Evolutionary conservation across 2,888 invertebrate species (phyloP), one percentile per base, ranked within the genome.

Genomic region (Drosophila mercatorum): DNA sequence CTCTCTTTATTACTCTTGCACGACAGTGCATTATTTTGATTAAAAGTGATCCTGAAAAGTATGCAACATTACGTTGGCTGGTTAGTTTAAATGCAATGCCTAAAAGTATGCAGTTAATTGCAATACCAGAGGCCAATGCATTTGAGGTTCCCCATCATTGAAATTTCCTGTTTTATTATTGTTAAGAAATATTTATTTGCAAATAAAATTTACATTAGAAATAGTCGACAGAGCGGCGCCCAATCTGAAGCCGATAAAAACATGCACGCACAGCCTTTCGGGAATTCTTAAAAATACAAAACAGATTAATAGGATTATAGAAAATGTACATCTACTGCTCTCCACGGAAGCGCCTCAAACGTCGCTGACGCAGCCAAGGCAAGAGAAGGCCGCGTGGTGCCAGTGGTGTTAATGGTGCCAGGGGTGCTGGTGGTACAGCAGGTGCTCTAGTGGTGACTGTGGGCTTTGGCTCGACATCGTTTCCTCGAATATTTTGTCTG

Each of bases 321-420:
- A 14, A 60, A 57, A 26, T 59, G 22, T n/a, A 46, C 26, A 28
- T 41, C 28, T 53, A 71, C 28, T 51, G 51, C 28, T 47, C 41
- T 22, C 31, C 66, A 22, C 28, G 64, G 68, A 75, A n/a, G 4
- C 72, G 87, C 41, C 17, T 69, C 34, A 87, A 49, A 6, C 88
- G 83, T 3, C 56, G 82, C 46, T 89, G 80, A 1, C 85, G 70
- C 6, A 85, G 57, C 85, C 85, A 85, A n/a, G 88, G 85, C 6
- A 88, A 55, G 10, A 84, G 41, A 0, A 72, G 55, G 31, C 75
- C 72, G 0, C 69, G 80, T 1, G 58, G 67, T 0, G 63, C 53
- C 0, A 80, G 46, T 0, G 73, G 55, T 34, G 68, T 5, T 8
- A 57, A 34, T 22, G 43, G 22, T 2, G 44, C 34, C 14, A 53